Percentiles rank a stretch among this genome's conserved stretches.
These are phyloP conservation scores for Chrysocyon brachyurus DNA, from an alignment of 2,797 vertebrate species.

Conservation along the genomic window DNA sequence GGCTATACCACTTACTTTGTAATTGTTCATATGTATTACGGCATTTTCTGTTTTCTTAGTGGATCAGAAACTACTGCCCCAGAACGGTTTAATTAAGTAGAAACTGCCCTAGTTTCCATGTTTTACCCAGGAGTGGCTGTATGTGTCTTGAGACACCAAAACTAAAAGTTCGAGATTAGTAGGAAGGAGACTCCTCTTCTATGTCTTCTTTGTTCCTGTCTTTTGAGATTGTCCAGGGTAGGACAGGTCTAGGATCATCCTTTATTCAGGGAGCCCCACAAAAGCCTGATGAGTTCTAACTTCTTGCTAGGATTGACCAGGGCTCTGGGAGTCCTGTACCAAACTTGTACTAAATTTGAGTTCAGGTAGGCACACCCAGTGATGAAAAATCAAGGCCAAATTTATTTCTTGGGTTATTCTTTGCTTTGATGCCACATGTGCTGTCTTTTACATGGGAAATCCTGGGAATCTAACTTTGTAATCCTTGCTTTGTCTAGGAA, in stretches of 20 bases:
- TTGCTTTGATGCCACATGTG: conserved; percentile 28
- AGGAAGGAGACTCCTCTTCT: neutral
- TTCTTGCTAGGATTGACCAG: conserved; percentile 1
- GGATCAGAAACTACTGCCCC: conserved; percentile 48
- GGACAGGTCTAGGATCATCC: neutral
- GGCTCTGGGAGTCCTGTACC: neutral
- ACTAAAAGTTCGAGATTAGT: neutral
- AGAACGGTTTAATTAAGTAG: conserved; percentile 33
- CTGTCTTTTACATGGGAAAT: conserved; percentile 15
- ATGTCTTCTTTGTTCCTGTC: neutral
- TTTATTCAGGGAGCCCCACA: neutral
- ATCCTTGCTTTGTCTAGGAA: conserved; percentile 90
- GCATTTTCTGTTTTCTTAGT: conserved; percentile 50
- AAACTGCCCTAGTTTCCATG: neutral
- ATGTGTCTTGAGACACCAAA: conserved; percentile 1
- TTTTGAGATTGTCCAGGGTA: neutral
- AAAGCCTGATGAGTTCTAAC: neutral
- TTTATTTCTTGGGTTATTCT: conserved; percentile 38
- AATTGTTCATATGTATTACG: conserved; percentile 29
- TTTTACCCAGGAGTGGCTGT: neutral
- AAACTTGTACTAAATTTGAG: conserved; percentile 59
- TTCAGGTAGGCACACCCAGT: neutral
- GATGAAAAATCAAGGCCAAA: conserved; percentile 17
- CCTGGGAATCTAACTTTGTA: conserved; percentile 33
- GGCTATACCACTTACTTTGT: neutral